phyloP scores from a whole-genome alignment of 2,888 invertebrate genomes.

The Hyposoter dolosus region DNA sequence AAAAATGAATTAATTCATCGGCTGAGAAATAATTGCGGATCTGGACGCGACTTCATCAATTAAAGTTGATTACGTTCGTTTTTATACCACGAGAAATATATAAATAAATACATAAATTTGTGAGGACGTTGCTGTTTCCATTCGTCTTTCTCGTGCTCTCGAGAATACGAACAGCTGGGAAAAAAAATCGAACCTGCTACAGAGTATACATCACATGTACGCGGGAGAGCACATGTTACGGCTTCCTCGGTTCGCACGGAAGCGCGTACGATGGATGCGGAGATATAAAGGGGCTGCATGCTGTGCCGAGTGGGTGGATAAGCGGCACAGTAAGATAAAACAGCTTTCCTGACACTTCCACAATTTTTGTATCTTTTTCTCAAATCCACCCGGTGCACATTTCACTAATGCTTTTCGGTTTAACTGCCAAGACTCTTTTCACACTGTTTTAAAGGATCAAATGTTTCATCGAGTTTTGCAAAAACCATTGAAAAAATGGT shows the following conservation, averaged over 20 bases:
- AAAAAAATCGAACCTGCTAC: constrained; percentile 31
- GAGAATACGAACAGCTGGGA: constrained; percentile 51
- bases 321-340: constrained; percentile 50
- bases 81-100: neutral
- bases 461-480: neutral
- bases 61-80: neutral
- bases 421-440: neutral
- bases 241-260: constrained; percentile 65
- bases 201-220: constrained; percentile 8
- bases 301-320: constrained; percentile 55
- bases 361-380: constrained; percentile 20
- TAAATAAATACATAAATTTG: neutral
- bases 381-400: neutral
- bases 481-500: neutral
- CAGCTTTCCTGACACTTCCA: constrained; percentile 21
- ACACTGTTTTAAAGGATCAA: neutral
- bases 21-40: no score
- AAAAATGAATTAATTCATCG: no score
- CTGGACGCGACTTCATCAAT: neutral
- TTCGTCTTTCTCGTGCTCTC: constrained; percentile 25
- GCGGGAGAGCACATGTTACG: constrained; percentile 53
- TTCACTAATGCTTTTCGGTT: neutral
- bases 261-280: constrained; percentile 46
- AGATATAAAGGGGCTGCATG: constrained; percentile 45
- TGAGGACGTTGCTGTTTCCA: neutral